Percentiles rank a stretch among this genome's conserved stretches.
Conservation (phyloP, 2,113 vertebrate genomes). For the Pelecanus crispus region DNA sequence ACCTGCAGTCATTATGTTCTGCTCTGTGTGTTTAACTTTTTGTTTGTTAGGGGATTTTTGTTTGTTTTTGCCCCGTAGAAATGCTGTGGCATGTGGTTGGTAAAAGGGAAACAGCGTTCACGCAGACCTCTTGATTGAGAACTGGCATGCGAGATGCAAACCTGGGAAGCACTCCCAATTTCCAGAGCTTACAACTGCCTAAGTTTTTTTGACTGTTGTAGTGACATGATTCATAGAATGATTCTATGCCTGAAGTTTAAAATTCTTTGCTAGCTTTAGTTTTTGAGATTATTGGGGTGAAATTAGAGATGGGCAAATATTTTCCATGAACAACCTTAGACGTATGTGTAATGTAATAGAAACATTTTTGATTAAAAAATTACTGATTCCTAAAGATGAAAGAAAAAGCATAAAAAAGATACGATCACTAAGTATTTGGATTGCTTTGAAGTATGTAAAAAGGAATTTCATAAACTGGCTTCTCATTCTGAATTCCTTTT, state of each 20-base stretch:
- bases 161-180: neutral
- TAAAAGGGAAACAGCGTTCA: neutral
- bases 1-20: neutral
- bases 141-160: neutral
- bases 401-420: neutral
- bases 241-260: neutral
- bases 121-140: neutral
- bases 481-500: neutral
- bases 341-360: neutral
- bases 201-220: neutral
- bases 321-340: neutral
- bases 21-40: neutral
- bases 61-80: neutral
- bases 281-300: neutral
- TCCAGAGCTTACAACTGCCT: neutral
- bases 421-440: neutral
- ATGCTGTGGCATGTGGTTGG: too few species aligned
- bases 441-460: neutral
- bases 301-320: neutral
- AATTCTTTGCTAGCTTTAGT: neutral
- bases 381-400: neutral
- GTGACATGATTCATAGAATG: neutral
- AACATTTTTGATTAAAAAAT: neutral
- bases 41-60: neutral
- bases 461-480: neutral